A percentile compares a stretch with the other conserved stretches of the same genome.
phyloP scores from a whole-genome alignment of 2,113 vertebrate species.

The Oncorhynchus keta region DNA sequence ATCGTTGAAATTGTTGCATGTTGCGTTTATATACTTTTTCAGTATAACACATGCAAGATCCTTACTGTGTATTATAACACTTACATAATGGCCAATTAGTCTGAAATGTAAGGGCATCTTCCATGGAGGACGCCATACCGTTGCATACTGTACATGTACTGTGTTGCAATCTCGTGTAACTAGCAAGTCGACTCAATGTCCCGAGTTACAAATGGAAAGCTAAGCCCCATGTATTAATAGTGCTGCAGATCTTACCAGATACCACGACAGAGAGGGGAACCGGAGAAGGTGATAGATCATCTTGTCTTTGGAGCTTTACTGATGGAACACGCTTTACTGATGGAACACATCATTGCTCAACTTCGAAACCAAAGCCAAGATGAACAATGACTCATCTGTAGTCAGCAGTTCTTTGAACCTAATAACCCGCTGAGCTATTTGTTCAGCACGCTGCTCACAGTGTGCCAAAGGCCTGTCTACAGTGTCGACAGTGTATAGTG shows the following conservation, averaged over 20 bases:
- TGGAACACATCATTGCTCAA: background rate
- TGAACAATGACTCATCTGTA: background rate
- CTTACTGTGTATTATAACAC: background rate
- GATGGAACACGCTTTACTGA: background rate
- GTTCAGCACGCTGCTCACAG: too few species aligned
- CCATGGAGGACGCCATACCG: background rate
- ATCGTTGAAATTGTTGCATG: too few species aligned
- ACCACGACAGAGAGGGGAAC: constrained; percentile 56
- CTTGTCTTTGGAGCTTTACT: constrained; percentile 28
- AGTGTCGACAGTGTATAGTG: too few species aligned
- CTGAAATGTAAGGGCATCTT: background rate
- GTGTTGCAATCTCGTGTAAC: constrained; percentile 33
- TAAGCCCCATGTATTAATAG: constrained; percentile 56
- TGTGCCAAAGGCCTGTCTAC: too few species aligned
- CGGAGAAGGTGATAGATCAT: constrained; percentile 41
- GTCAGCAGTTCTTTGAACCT: too few species aligned
- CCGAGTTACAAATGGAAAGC: constrained; percentile 44
- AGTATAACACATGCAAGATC: background rate
- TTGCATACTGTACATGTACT: constrained; percentile 2
- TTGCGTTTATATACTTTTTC: too few species aligned
- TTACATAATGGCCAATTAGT: background rate
- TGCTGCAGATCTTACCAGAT: constrained; percentile 43
- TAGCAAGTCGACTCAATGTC: background rate
- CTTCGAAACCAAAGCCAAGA: too few species aligned
- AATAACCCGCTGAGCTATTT: too few species aligned